phyloP scores from a whole-genome alignment of 2,888 invertebrate species.

The Eudiplozoon nipponicum region DNA sequence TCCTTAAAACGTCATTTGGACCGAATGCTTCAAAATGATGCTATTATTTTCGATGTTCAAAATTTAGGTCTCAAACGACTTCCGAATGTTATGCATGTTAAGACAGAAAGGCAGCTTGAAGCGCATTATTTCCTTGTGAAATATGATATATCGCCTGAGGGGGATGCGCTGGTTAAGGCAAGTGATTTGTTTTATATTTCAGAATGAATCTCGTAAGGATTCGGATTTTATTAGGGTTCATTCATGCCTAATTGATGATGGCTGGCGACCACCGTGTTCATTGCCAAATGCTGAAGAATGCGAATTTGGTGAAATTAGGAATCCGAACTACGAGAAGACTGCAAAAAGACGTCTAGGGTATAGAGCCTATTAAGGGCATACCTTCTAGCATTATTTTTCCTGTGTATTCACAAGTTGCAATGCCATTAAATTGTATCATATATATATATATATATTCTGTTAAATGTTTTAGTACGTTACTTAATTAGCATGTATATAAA shows the following conservation, averaged over 20 bases:
- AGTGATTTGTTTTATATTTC: not conserved
- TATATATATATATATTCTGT: too few species aligned
- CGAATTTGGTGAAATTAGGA: slow-evolving; percentile 8
- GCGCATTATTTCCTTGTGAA: slow-evolving; percentile 10
- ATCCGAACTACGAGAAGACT: slow-evolving; percentile 12
- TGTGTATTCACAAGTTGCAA: too few species aligned
- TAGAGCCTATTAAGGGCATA: slow-evolving; percentile 5
- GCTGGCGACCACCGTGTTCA: slow-evolving; percentile 7
- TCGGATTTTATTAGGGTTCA: too few species aligned
- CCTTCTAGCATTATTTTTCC: too few species aligned
- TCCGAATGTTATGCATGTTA: not conserved
- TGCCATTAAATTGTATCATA: too few species aligned
- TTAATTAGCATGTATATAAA: too few species aligned
- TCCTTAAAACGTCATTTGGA: not conserved
- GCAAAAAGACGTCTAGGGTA: slow-evolving; percentile 7
- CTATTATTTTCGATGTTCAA: slow-evolving; percentile 2
- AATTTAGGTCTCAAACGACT: slow-evolving; percentile 9
- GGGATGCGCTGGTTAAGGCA: not conserved
- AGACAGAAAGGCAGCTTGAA: not conserved
- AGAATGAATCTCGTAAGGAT: not conserved
- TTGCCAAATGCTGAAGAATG: slow-evolving; percentile 3
- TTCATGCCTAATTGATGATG: too few species aligned
- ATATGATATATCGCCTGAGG: not conserved
- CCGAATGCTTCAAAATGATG: slow-evolving; percentile 4
- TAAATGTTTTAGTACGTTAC: too few species aligned